phyloP scores from a whole-genome alignment of 2,113 vertebrate species.

The Sturnus vulgaris region DNA sequence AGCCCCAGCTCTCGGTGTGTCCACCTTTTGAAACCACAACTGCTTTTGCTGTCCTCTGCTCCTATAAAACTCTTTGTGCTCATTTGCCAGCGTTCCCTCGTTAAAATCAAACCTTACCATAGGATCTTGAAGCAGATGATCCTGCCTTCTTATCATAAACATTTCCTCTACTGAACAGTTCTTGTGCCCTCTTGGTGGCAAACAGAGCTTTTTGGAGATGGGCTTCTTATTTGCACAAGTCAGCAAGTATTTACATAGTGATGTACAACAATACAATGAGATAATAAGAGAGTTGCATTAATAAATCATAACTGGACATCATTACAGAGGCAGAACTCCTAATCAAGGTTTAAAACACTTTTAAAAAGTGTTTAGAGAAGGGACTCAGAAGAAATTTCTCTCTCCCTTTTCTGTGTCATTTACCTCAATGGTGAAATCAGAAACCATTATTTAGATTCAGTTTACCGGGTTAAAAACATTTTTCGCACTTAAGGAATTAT shows the following conservation, averaged over 20 bases:
- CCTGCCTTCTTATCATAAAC: not conserved
- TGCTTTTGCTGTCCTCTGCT: not conserved
- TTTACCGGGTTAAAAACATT: not conserved
- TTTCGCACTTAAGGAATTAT: not conserved
- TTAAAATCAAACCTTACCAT: not conserved
- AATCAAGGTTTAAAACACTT: not conserved
- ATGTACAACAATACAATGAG: not conserved
- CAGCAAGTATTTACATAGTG: not conserved
- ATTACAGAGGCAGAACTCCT: not conserved
- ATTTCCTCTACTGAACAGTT: not conserved
- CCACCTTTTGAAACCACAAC: not conserved
- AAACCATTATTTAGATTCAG: not conserved
- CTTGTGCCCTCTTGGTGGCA: not conserved
- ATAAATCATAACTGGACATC: not conserved
- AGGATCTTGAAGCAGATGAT: not conserved
- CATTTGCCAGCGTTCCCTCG: not conserved
- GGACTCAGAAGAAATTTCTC: not conserved
- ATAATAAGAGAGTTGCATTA: not conserved
- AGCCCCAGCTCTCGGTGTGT: not conserved
- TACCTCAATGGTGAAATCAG: not conserved
- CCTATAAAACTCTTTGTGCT: not conserved
- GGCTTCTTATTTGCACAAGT: not conserved
- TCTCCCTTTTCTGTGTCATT: not conserved
- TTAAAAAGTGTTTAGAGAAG: not conserved
- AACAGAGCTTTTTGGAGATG: not conserved